Percentiles rank a stretch among this genome's conserved stretches.
These are phyloP conservation scores for Cuculus canorus DNA, from an alignment of 2,797 vertebrate genomes.

Conservation along the genomic window DNA sequence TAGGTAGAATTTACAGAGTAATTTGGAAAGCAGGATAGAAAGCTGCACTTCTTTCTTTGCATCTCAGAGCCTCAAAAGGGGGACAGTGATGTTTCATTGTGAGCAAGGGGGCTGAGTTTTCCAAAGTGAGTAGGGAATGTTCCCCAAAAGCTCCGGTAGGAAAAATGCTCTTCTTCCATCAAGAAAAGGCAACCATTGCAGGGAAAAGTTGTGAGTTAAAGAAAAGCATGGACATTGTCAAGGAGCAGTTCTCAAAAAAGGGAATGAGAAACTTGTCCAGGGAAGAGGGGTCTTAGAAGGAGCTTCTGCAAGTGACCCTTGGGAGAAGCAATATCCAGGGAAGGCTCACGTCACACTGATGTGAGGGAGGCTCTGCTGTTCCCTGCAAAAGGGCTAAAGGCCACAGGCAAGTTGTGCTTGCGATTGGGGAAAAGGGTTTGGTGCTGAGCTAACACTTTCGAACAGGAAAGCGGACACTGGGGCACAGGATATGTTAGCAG, in stretches of 20 bases:
- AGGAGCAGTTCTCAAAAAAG: background rate
- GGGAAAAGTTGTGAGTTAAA: background rate
- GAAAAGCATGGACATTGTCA: background rate
- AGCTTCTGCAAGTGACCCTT: background rate
- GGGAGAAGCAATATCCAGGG: background rate
- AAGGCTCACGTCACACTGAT: background rate
- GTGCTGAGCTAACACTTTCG: background rate
- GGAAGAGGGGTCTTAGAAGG: background rate
- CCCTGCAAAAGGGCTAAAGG: background rate
- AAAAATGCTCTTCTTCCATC: background rate
- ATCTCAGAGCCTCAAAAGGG: background rate
- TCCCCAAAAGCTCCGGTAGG: background rate
- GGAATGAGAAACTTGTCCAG: background rate
- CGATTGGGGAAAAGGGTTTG: background rate
- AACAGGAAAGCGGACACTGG: accelerated
- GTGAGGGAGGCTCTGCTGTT: background rate
- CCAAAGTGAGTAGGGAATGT: background rate
- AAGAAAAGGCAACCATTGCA: background rate
- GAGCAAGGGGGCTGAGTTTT: background rate
- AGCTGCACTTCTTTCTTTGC: background rate
- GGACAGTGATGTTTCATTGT: background rate
- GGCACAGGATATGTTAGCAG: background rate
- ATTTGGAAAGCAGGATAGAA: background rate
- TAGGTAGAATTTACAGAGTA: background rate
- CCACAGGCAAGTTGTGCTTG: background rate